Conservation (phyloP, 2,113 vertebrate genomes). For the Illadopsis cleaveri region DNA sequence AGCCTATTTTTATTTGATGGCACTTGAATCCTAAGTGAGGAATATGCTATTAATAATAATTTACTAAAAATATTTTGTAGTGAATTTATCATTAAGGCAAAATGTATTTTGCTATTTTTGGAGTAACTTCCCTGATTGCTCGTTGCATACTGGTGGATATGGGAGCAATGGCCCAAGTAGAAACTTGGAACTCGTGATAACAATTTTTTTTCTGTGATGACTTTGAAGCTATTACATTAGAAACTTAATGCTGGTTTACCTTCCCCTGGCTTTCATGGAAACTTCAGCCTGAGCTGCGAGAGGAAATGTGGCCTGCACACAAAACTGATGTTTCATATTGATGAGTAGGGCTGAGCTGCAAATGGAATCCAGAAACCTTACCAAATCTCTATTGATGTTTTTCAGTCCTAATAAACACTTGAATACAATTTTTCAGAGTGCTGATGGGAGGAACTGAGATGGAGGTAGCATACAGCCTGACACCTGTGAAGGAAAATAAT, state of each 20-base stretch:
- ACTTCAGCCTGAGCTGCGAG: not conserved
- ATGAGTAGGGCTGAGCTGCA: not conserved
- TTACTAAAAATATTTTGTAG: conserved; percentile 19
- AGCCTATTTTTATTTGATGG: conserved; percentile 21
- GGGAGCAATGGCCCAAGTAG: not conserved
- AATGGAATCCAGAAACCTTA: not conserved
- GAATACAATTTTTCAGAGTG: not conserved
- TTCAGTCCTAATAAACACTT: not conserved
- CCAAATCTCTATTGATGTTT: not conserved
- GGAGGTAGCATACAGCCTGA: not conserved
- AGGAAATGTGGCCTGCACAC: not conserved
- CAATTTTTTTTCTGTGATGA: not conserved
- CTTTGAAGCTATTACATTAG: not conserved
- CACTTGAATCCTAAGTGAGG: not conserved
- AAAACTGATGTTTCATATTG: not conserved
- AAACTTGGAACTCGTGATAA: not conserved
- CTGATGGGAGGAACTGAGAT: not conserved
- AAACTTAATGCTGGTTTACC: not conserved
- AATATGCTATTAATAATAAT: conserved; percentile 23
- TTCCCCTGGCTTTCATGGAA: not conserved
- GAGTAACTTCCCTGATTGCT: not conserved
- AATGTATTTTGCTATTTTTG: not conserved
- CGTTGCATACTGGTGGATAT: not conserved
- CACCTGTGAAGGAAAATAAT: not conserved
- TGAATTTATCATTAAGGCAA: not conserved